Base-by-base conservation (phyloP, 2,888 invertebrate genomes). In the Seira musarum region DNA sequence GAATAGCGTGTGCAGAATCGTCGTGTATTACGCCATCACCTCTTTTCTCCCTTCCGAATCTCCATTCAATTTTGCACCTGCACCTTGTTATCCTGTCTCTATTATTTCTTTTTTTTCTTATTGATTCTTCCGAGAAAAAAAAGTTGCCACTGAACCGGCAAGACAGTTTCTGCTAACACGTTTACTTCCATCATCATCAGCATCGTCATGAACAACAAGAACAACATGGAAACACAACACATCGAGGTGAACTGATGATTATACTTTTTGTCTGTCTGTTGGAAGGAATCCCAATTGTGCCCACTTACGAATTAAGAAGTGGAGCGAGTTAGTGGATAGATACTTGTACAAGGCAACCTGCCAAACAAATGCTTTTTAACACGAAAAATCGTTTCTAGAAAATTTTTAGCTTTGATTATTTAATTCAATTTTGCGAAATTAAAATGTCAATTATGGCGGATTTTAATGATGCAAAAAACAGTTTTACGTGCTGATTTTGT, bases 291-390 rank as follows among this genome's bases (percentile, higher is more conserved):
- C 77, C 80, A 68, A 82, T 68, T 72, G 84, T 73, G 64, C 73
- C 81, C 79, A 84, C 81, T 84, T 82, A 82, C 81, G 82, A 81
- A 80, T 82, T 82, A 78, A 81, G 74, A 66, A 30, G 30, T 30
- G 30, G 30, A 30, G 30, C 30, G 30, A 30, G 30, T 30, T 30
- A 61, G 64, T 81, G 64, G 71, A 64, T 81, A 60, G 71, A 64
- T 46, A 30, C 30, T 30, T 30, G n/a, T n/a, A 30, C 30, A 30
- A 2, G 2, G 30, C 3, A 30, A 8, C 30, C 30, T 30, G 30
- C 30, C 8, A n/a, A n/a, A n/a, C 30, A 30, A 8, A 30, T 30
- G 30, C 30, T 8, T 30, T 30, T 65, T 57, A 63, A 17, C 60
- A 22, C 46, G 22, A 69, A 49, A 65, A 24, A 67, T 25, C 60